Percentiles rank a stretch among this genome's conserved stretches.
phyloP scores from a whole-genome alignment of 2,888 invertebrate genomes.

The Myathropa florea region DNA sequence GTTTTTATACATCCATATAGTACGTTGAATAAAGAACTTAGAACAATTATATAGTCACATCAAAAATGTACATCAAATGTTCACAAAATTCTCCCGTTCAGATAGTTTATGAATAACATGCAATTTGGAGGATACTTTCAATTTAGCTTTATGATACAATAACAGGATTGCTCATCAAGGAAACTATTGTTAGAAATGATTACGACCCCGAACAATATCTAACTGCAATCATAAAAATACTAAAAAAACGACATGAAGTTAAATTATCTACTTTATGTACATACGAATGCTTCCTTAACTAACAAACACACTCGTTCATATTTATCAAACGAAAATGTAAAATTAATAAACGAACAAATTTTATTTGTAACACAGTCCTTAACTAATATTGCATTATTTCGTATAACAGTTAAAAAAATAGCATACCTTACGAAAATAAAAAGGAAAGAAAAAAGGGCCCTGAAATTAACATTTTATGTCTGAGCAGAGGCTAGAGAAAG shows the following conservation, averaged over 20 bases:
- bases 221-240: not conserved
- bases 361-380: conserved; percentile 65
- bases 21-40: not conserved
- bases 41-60: not conserved
- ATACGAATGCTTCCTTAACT: not conserved
- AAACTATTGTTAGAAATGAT: not conserved
- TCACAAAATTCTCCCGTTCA: not conserved
- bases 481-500: conserved; percentile 44
- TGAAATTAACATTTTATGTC: conserved; percentile 49
- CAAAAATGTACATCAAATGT: not conserved
- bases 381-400: conserved; percentile 67
- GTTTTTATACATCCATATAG: not conserved
- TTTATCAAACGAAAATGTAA: not conserved
- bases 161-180: not conserved
- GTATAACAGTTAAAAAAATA: conserved; percentile 59
- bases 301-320: not conserved
- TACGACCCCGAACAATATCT: not conserved
- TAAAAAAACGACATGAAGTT: not conserved
- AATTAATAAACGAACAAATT: conserved; percentile 53
- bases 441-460: conserved; percentile 17
- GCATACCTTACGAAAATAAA: conserved; percentile 34
- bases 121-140: not conserved
- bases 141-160: not conserved
- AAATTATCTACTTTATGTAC: not conserved
- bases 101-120: not conserved